Evolutionary conservation across 2,113 vertebrate species (phyloP).

Genomic region (Gadus macrocephalus): DNA sequence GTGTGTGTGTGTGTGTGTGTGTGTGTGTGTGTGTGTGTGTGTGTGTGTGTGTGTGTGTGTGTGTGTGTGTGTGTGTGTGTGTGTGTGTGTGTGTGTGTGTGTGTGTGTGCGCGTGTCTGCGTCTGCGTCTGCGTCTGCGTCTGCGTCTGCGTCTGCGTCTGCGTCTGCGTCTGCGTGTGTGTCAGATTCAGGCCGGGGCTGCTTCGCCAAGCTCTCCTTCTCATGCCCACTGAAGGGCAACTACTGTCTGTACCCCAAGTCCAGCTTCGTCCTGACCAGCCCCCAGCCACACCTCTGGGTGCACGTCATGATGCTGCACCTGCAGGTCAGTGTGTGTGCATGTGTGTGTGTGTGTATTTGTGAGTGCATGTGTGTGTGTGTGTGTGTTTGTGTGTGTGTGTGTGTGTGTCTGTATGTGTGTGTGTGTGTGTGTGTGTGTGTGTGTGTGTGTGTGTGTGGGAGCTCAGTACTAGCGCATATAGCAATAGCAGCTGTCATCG

Average conservation of each 20-base stretch:
- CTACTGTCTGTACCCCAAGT: constrained; percentile 93
- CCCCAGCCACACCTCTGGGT: constrained; percentile 88
- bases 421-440: too few species aligned
- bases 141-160: too few species aligned
- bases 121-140: background rate
- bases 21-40: too few species aligned
- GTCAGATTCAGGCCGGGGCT: constrained; percentile 77
- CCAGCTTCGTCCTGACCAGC: constrained; percentile 85
- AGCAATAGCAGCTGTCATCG: too few species aligned
- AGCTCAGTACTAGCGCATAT: too few species aligned
- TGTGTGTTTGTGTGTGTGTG: background rate
- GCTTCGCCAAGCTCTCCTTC: constrained; percentile 86
- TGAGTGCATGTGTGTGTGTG: background rate
- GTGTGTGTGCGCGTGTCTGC: background rate
- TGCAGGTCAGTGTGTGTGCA: constrained; percentile 75
- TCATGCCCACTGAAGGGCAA: constrained; percentile 88
- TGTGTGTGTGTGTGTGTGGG: too few species aligned
- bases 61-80: background rate
- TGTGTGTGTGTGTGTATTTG: background rate
- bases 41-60: background rate
- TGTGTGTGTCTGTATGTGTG: too few species aligned
- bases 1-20: too few species aligned
- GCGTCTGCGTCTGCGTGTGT: too few species aligned
- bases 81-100: too few species aligned
- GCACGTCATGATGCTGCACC: constrained; percentile 90